Conservation (phyloP, 1,140 invertebrate species). For the Caenorhabditis latens region DNA sequence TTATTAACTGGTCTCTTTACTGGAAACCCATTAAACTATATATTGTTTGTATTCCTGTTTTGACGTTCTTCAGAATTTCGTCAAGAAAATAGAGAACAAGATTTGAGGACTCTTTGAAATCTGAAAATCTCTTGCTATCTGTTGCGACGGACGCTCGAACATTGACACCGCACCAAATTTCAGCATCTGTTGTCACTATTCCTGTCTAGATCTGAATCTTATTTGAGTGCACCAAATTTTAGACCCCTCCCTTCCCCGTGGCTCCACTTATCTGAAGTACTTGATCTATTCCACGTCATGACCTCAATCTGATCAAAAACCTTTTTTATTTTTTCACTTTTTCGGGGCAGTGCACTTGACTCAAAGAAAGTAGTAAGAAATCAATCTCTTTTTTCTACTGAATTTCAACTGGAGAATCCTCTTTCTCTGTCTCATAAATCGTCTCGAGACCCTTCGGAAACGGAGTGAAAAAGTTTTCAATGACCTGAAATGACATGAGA, state of each 20-base stretch:
- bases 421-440: constrained; percentile 25
- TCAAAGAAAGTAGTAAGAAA: neutral
- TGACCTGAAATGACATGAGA: constrained; percentile 39
- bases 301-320: constrained; percentile 17
- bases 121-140: too few relatives aligned
- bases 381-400: neutral
- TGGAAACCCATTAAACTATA: too few relatives aligned
- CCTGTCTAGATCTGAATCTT: too few relatives aligned
- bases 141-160: too few relatives aligned
- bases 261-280: neutral
- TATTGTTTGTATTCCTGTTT: too few relatives aligned
- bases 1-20: too few relatives aligned
- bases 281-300: neutral
- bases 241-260: neutral
- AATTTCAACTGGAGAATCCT: neutral
- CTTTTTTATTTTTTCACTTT: neutral
- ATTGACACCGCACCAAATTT: too few relatives aligned
- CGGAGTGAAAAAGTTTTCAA: constrained; percentile 9
- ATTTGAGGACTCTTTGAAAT: too few relatives aligned
- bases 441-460: neutral
- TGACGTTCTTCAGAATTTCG: too few relatives aligned
- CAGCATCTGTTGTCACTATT: too few relatives aligned
- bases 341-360: neutral
- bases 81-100: too few relatives aligned
- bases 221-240: neutral